Conservation (phyloP, 2,888 invertebrate genomes). For the Caenorhabditis sulstoni region DNA sequence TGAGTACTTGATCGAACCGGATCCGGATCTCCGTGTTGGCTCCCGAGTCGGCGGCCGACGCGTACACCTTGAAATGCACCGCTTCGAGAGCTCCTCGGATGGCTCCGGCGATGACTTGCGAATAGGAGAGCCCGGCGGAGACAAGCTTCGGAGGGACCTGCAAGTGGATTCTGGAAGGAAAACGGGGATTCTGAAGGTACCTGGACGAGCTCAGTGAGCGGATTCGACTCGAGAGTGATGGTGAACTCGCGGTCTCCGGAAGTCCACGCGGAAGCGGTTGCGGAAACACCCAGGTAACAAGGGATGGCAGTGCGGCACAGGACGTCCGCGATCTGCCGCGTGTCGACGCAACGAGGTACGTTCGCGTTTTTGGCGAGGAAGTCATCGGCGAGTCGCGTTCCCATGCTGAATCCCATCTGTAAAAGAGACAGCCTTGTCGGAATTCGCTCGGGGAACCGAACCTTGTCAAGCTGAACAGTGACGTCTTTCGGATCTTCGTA, state of each 20-base stretch:
- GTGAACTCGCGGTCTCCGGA: conserved; percentile 89
- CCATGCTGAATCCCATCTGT: conserved; percentile 94
- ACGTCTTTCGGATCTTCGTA: conserved; percentile 97
- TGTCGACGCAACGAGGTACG: conserved; percentile 92
- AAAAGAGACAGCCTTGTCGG: not conserved
- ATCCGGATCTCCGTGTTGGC: conserved; percentile 90
- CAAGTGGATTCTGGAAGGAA: too few relatives aligned
- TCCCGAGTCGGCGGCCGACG: conserved; percentile 68
- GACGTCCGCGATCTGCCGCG: conserved; percentile 91
- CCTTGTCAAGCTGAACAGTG: conserved; percentile 91
- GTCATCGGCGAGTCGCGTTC: conserved; percentile 96
- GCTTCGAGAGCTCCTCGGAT: conserved; percentile 95
- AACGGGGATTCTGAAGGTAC: conserved; percentile 9
- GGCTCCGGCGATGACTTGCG: conserved; percentile 88
- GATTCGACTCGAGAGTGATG: conserved; percentile 92
- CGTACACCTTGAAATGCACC: conserved; percentile 85
- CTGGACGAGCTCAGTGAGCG: conserved; percentile 88
- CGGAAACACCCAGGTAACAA: conserved; percentile 91
- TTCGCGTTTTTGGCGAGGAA: conserved; percentile 91
- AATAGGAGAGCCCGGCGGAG: conserved; percentile 83
- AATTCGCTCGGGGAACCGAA: not conserved
- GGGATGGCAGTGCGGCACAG: conserved; percentile 85
- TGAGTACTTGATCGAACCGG: conserved; percentile 93
- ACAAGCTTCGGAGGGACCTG: conserved; percentile 65
- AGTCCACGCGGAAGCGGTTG: conserved; percentile 95